phyloP scores from a whole-genome alignment of 2,113 vertebrate species.

The Marcusenius ussheri region DNA sequence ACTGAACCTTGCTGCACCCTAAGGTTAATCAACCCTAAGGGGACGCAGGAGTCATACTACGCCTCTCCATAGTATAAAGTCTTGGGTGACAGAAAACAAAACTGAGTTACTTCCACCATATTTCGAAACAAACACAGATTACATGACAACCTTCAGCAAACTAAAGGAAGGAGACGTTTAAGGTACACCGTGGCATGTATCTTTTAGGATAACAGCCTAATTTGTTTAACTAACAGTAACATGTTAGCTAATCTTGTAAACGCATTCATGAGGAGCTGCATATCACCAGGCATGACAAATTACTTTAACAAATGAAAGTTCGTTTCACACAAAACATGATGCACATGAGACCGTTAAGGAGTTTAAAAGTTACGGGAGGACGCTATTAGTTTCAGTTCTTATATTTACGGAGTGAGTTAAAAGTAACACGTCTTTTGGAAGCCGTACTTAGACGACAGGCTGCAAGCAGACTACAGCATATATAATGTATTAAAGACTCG shows the following conservation, averaged over 20 bases:
- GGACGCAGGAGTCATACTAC: neutral
- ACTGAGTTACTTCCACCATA: neutral
- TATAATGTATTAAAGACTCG: neutral
- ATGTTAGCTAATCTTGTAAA: neutral
- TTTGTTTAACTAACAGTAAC: neutral
- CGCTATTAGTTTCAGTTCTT: neutral
- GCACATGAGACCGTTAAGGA: neutral
- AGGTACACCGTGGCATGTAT: neutral
- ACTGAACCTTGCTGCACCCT: neutral
- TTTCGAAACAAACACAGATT: neutral
- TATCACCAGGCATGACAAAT: neutral
- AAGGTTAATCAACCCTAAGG: neutral
- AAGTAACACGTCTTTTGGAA: neutral
- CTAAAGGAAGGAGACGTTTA: neutral
- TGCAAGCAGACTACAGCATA: neutral
- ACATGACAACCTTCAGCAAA: neutral
- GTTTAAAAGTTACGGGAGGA: neutral
- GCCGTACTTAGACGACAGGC: neutral
- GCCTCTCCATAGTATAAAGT: neutral
- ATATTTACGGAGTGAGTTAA: neutral
- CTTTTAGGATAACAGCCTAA: neutral
- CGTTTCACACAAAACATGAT: neutral
- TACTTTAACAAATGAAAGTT: neutral
- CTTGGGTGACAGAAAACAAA: neutral
- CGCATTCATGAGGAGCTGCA: neutral